Percentiles rank a stretch among this genome's conserved stretches.
These are phyloP conservation scores for Furcifer pardalis DNA, from an alignment of 2,797 vertebrate species.

Conservation along the genomic window DNA sequence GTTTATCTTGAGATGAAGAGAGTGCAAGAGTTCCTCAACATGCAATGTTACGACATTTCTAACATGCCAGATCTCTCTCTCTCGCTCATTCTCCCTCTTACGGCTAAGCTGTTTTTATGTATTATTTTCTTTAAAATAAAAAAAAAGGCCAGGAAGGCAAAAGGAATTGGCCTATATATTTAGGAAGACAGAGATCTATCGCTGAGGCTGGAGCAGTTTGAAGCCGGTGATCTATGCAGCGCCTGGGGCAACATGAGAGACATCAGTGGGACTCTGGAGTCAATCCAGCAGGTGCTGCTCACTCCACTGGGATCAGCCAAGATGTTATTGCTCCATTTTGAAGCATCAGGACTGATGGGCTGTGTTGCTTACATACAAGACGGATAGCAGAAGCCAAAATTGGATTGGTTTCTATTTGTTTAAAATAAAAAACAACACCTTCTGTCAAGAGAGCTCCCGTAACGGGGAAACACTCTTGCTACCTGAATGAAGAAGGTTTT, in stretches of 20 bases:
- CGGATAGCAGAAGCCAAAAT: conserved; percentile 68
- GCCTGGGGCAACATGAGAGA: conserved; percentile 53
- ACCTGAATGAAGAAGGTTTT: conserved; percentile 40
- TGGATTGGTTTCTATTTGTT: conserved; percentile 72
- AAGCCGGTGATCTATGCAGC: conserved; percentile 53
- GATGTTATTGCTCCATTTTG: conserved; percentile 74
- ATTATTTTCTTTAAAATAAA: background rate
- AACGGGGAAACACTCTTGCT: conserved; percentile 58
- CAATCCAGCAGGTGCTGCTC: conserved; percentile 54
- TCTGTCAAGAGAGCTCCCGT: conserved; percentile 63
- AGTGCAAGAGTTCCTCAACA: background rate
- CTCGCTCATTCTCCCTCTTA: no score
- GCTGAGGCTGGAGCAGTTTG: conserved; percentile 27
- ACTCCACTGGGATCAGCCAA: conserved; percentile 60
- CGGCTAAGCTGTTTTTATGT: no score
- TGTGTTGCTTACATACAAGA: conserved; percentile 51
- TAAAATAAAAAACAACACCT: conserved; percentile 49
- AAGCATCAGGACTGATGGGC: conserved; percentile 68
- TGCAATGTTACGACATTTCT: background rate
- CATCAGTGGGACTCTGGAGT: conserved; percentile 41
- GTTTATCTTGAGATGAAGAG: background rate
- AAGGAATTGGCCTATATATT: conserved; percentile 22
- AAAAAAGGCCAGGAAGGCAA: background rate
- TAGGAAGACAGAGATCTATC: conserved; percentile 57
- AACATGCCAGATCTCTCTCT: no score